These are phyloP conservation scores for Bombyx mandarina DNA, from an alignment of 1,140 invertebrate species.

Conservation along the genomic window DNA sequence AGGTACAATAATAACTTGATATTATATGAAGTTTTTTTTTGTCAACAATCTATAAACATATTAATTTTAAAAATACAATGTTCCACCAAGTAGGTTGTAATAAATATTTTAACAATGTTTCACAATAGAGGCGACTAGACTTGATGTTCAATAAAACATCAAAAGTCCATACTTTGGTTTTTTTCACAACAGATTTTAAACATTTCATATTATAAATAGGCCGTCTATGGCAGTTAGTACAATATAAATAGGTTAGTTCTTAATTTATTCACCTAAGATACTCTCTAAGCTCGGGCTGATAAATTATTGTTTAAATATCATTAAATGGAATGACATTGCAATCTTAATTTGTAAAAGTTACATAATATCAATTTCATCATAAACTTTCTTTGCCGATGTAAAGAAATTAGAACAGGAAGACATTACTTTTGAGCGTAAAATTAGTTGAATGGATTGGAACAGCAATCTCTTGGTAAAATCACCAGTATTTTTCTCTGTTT, in stretches of 20 bases:
- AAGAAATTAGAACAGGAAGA: too few relatives aligned
- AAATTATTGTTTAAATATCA: not conserved
- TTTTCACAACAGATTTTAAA: constrained; percentile 7
- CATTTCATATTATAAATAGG: constrained; percentile 36
- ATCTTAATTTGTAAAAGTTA: not conserved
- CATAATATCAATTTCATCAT: too few relatives aligned
- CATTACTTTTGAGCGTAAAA: too few relatives aligned
- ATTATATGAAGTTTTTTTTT: constrained; percentile 11
- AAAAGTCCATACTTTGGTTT: constrained; percentile 35
- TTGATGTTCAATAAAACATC: constrained; percentile 42
- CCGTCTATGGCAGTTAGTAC: constrained; percentile 43
- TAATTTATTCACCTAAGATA: not conserved
- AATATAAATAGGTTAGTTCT: constrained; percentile 1
- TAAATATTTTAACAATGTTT: constrained; percentile 26
- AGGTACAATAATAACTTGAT: not conserved
- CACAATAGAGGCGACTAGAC: constrained; percentile 50
- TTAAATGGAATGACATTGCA: not conserved
- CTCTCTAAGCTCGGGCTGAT: constrained; percentile 11
- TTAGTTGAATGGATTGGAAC: too few relatives aligned
- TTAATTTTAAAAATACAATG: constrained; percentile 9
- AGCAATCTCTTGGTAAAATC: too few relatives aligned
- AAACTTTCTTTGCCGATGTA: not conserved
- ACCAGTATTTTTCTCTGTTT: too few relatives aligned
- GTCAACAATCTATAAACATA: constrained; percentile 18
- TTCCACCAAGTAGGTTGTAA: constrained; percentile 1